Conservation (phyloP, 2,888 invertebrate species). For the Callimorpha dominula region DNA sequence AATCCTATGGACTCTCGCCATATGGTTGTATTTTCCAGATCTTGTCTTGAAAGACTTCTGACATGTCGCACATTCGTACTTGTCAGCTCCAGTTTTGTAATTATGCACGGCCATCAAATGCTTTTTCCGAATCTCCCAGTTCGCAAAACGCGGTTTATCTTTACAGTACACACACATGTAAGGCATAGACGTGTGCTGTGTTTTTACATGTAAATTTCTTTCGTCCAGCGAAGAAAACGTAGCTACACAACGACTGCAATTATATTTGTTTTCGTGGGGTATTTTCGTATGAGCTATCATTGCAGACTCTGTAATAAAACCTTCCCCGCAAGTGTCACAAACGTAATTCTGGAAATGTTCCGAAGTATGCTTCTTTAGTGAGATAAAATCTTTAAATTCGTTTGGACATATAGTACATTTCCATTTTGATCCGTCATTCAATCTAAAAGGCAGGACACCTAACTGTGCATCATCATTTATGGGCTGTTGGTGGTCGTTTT, state of each 20-base stretch:
- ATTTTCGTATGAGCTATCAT: constrained; percentile 81
- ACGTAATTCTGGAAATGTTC: constrained; percentile 82
- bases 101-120: constrained; percentile 81
- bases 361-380: constrained; percentile 78
- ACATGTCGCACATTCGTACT: constrained; percentile 78
- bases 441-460: constrained; percentile 76
- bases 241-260: constrained; percentile 77
- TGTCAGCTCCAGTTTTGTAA: constrained; percentile 76
- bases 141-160: constrained; percentile 79
- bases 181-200: constrained; percentile 77
- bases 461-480: constrained; percentile 75
- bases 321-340: constrained; percentile 82
- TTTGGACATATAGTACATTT: constrained; percentile 80
- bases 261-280: constrained; percentile 81
- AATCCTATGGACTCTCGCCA: constrained; percentile 77
- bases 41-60: constrained; percentile 80
- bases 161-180: constrained; percentile 80
- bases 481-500: constrained; percentile 76
- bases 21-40: constrained; percentile 81
- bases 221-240: constrained; percentile 78
- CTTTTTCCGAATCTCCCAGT: constrained; percentile 79
- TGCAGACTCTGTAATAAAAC: constrained; percentile 80
- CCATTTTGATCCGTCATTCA: constrained; percentile 78
- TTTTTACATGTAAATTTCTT: constrained; percentile 77
- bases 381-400: constrained; percentile 78